A percentile compares a stretch with the other conserved stretches of the same genome.
phyloP scores from a whole-genome alignment of 2,113 vertebrate species.

The Piaya cayana region DNA sequence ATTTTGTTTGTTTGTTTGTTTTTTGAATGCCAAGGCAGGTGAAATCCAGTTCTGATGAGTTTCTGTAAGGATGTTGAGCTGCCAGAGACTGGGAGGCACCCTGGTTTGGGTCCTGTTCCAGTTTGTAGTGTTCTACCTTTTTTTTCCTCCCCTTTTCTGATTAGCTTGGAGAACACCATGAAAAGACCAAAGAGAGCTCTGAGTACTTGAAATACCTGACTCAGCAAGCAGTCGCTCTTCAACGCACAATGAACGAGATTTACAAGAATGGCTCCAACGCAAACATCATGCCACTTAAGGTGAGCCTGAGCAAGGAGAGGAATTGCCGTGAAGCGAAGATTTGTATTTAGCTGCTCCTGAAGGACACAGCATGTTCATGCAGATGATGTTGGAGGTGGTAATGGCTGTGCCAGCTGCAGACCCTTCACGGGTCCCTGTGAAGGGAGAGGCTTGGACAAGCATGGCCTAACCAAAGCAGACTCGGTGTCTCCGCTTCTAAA shows the following conservation, averaged over 20 bases:
- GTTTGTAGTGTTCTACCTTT: neutral
- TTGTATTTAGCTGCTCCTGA: neutral
- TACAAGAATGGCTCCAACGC: conserved; percentile 96
- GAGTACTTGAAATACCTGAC: conserved; percentile 98
- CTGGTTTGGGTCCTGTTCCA: neutral
- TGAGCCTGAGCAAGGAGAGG: neutral
- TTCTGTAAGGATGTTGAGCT: neutral
- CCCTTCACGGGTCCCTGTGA: rapidly evolving
- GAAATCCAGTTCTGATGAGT: neutral
- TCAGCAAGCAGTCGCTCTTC: conserved; percentile 95
- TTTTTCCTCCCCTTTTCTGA: neutral
- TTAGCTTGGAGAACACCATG: conserved; percentile 94
- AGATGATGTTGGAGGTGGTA: neutral
- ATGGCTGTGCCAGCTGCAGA: neutral
- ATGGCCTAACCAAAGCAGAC: rapidly evolving
- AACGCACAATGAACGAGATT: conserved; percentile 99
- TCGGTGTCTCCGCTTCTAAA: rapidly evolving
- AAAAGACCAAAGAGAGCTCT: conserved; percentile 98
- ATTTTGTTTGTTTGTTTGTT: neutral
- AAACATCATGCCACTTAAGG: conserved; percentile 96
- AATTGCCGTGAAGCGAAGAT: rapidly evolving
- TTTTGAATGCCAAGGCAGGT: neutral
- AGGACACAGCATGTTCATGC: rapidly evolving
- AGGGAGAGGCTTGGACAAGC: neutral
- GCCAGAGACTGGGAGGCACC: neutral